Base-by-base conservation (phyloP, 1,140 invertebrate species). In the Drosophila mayri region DNA sequence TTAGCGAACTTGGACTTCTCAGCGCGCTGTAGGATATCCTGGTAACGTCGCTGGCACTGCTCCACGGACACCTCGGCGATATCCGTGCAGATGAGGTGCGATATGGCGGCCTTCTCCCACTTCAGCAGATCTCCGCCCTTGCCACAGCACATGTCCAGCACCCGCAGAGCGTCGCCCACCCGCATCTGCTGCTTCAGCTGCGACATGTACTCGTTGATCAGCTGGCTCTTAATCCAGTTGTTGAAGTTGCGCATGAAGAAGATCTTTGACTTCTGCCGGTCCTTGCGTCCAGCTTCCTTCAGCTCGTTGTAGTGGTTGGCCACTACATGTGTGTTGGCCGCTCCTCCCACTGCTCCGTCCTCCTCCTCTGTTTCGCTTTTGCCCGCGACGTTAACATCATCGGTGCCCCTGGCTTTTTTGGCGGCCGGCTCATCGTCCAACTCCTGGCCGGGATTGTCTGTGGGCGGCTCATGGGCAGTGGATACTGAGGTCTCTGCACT, bases 91-190 rank as follows among this genome's bases (percentile, higher is more conserved):
- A 99, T 96, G n/a, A 99, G 93, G 93, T 98, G 96, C 9, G 95
- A 94, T 40, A 99, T 96, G 66, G 95, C 94, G 4, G 95, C 96
- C 88, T 98, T 98, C 74, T 96, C 95, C 98, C 98, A 99, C 93
- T 99, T 99, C 2, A 97, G 94, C 18, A 99, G 93, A 94, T 99
- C 99, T 3, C 99, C 99, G 22, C 99, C 99, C 95, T 99, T 99
- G 5, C 99, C 99, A 90, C 96, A 97, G 77, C 96, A 96, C 94
- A 97, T 95, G 87, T 97, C 96, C 54, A 96, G 91, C 0, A 96
- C 95, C 66, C 93, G 94, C 8, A 96, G 78, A 8, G 94, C 93
- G 60, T 93, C 93, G 32, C 95, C 95, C 58, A 95, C 93, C 76
- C 94, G 94, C 61, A 94, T 95, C 38, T 93, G 93, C 70, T 95